Evolutionary conservation across 2,797 vertebrate species (phyloP), one percentile per base, ranked within the genome.

Genomic region (Gambelia wislizenii): DNA sequence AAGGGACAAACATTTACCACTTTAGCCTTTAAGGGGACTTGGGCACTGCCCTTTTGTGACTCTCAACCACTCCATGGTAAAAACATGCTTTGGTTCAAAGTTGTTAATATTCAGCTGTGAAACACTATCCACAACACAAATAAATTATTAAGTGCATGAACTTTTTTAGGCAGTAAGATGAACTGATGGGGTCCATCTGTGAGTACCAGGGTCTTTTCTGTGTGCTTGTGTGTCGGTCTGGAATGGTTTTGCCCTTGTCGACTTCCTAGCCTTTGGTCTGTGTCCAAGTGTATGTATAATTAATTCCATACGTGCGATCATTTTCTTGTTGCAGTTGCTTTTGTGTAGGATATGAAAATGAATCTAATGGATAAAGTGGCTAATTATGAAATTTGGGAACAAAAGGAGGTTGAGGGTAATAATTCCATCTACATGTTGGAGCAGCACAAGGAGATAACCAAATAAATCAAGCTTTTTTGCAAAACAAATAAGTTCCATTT

Each of bases 141-240:
- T 99, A 98, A 99, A 99, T 99, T 98, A 99, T 99, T 99, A 99
- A 99, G 98, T 96, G 97, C 98, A 98, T 99, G 98, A 99, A 99
- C 98, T 99, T 99, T 89, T 99, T 99, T 99, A 98, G 97, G 98
- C 98, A 98, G 98, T 99, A 98, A 99, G 98, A 99, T 98, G 98
- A 99, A 99, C 98, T 99, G 98, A 98, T 98, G 98, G 97, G 98
- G 98, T 98, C 98, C 98, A 98, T 99, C 98, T 98, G 98, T 96
- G 98, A 98, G 98, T 98, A 98, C 97, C 97, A 97, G 97, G 97
- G 97, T 97, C 97, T 98, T 95, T 94, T 77, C 47, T 84, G 47
- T 84, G 36, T 76, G 97, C 97, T 27, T 47, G 75, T 76, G 42
- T 13, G 97, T 97, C 97, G 97, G 96, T 97, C 96, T 96, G 93